phyloP scores from a whole-genome alignment of 2,797 vertebrate genomes.

The Danio aesculapii region DNA sequence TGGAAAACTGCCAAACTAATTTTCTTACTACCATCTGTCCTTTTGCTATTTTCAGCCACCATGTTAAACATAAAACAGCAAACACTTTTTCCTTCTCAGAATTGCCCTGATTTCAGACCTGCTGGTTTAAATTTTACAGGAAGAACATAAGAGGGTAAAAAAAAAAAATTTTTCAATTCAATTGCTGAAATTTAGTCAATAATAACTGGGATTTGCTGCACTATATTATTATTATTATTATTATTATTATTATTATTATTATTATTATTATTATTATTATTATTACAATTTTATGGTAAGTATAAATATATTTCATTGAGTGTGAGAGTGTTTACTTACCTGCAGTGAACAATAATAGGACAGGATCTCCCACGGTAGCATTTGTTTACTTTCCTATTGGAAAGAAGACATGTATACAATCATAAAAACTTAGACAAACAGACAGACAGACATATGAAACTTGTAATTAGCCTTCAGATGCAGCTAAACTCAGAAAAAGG shows the following conservation, averaged over 20 bases:
- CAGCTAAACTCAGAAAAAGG: conserved; percentile 2
- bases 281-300: too few species aligned
- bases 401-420: conserved; percentile 74
- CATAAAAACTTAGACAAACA: conserved; percentile 47
- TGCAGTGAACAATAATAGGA: conserved; percentile 98
- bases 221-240: too few species aligned
- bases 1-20: conserved; percentile 4
- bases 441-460: neutral
- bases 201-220: too few species aligned
- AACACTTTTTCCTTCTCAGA: neutral
- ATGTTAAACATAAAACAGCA: neutral
- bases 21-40: conserved; percentile 21
- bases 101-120: neutral
- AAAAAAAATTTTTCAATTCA: too few species aligned
- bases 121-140: neutral
- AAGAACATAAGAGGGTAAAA: too few species aligned
- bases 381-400: conserved; percentile 98
- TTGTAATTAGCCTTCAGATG: conserved; percentile 6
- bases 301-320: too few species aligned
- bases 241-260: too few species aligned
- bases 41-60: neutral
- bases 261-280: too few species aligned
- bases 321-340: conserved; percentile 82
- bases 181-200: too few species aligned
- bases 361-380: conserved; percentile 98